Evolutionary conservation across 2,888 invertebrate species (phyloP).

Genomic region (Daptonema setosum): DNA sequence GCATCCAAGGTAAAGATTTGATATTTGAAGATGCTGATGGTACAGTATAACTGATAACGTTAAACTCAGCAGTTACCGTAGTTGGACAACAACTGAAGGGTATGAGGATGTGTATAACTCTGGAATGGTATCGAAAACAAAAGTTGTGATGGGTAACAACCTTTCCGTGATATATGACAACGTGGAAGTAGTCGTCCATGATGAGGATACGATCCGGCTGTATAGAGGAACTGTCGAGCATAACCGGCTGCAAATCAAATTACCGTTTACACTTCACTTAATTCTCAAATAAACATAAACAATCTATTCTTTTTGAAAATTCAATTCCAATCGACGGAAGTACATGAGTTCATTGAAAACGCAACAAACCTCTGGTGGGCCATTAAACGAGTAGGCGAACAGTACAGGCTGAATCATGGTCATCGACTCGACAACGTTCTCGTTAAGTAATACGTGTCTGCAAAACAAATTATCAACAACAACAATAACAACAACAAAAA

Average conservation of each 20-base stretch:
- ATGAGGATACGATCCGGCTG: constrained; percentile 85
- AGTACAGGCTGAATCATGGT: constrained; percentile 99
- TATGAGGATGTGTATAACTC: too few relatives aligned
- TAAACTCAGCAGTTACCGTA: too few relatives aligned
- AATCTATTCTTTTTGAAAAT: too few relatives aligned
- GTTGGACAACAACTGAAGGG: too few relatives aligned
- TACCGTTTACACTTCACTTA: too few relatives aligned
- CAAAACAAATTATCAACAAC: constrained; percentile 7
- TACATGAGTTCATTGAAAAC: too few relatives aligned
- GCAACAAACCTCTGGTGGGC: constrained; percentile 60
- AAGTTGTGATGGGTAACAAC: constrained; percentile 29
- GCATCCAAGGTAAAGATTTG: too few relatives aligned
- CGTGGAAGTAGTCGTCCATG: constrained; percentile 99
- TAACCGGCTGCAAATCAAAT: constrained; percentile 48
- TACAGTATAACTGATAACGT: too few relatives aligned
- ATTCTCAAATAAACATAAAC: too few relatives aligned
- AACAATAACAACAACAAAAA: background rate
- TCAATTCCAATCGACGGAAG: too few relatives aligned
- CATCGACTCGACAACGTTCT: constrained; percentile 83
- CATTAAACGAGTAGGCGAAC: constrained; percentile 92
- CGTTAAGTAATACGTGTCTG: constrained; percentile 86
- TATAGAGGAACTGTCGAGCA: constrained; percentile 88
- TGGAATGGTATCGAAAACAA: too few relatives aligned
- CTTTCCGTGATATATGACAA: constrained; percentile 96
- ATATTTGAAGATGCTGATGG: too few relatives aligned